Evolutionary conservation across 1,140 invertebrate species (phyloP).

Genomic region (Hydropsyche tenuis): DNA sequence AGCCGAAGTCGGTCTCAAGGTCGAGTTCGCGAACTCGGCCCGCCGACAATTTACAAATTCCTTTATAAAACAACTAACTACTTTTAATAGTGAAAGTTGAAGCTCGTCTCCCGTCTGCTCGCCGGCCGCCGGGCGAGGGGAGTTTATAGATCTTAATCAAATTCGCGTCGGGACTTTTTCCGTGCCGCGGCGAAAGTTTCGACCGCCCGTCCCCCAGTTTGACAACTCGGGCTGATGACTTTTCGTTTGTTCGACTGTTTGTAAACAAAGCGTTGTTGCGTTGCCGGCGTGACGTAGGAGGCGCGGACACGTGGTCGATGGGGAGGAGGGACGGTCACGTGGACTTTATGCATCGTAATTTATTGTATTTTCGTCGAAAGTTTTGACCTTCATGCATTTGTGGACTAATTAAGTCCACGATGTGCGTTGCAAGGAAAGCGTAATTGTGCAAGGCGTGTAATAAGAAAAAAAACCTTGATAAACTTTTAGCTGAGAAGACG

Average conservation of each 20-base stretch:
- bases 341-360: no score
- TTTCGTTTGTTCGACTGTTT: constrained; percentile 27
- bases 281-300: neutral
- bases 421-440: no score
- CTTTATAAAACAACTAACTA: constrained; percentile 65
- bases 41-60: constrained; percentile 67
- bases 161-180: constrained; percentile 50
- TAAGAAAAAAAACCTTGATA: no score
- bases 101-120: constrained; percentile 2
- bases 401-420: no score
- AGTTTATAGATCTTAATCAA: constrained; percentile 51
- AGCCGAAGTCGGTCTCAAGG: constrained; percentile 59
- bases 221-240: constrained; percentile 21
- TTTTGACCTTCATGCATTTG: no score
- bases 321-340: neutral
- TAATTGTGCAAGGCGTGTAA: no score
- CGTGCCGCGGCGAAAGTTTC: constrained; percentile 44
- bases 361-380: no score
- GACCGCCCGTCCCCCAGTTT: neutral
- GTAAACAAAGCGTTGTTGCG: neutral
- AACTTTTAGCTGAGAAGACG: no score
- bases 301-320: constrained; percentile 6
- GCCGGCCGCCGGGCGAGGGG: neutral
- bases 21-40: constrained; percentile 65
- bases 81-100: constrained; percentile 52